Evolutionary conservation across 2,113 vertebrate genomes (phyloP), one percentile per base, ranked within the genome.

Genomic region (Ahaetulla prasina): DNA sequence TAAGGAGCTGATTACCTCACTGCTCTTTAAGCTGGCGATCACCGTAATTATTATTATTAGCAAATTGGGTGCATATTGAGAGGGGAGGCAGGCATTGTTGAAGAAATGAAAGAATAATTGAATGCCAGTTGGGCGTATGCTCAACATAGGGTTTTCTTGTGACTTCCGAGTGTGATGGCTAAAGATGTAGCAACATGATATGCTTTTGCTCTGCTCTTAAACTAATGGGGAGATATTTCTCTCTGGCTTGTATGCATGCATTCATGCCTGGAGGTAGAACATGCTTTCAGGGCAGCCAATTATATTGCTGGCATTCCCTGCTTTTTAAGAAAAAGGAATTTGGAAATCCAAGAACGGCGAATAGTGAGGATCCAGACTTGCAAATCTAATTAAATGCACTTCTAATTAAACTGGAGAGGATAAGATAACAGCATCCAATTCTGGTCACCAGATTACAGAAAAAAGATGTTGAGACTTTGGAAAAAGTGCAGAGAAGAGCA

Each of bases 41-140:
- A 18, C 85, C 0, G 0, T 91, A 89, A 95, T 96, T 88, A 93
- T 89, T 88, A 63, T 94, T 94, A 96, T 91, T 49, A 91, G 63
- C 87, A 93, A 96, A 96, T 96, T 92, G 93, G 60, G 30, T 7
- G 47, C 87, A 20, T 14, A 20, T 86, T 16, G 39, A 89, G 87
- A 89, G 54, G 87, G 54, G 35, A 53, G 74, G 80, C 52, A 45
- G 8, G 25, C 30, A 9, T 47, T 74, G 80, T 47, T 12, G 27
- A 86, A 85, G 50, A 35, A 52, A 60, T 25, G 22, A 85, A 74
- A 43, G 90, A 23, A 54, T 80, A 57, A 60, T 60, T 60, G 25
- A 60, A 60, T 23, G 0, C 6, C 12, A n/a, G 85, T 35, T 47
- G 49, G 6, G 14, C 53, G 1, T 14, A 30, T 35, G 54, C 35